Base-by-base conservation (phyloP, 30 jellyfish, hydroid and myxozoan species). In the Chironex yamaguchii region DNA sequence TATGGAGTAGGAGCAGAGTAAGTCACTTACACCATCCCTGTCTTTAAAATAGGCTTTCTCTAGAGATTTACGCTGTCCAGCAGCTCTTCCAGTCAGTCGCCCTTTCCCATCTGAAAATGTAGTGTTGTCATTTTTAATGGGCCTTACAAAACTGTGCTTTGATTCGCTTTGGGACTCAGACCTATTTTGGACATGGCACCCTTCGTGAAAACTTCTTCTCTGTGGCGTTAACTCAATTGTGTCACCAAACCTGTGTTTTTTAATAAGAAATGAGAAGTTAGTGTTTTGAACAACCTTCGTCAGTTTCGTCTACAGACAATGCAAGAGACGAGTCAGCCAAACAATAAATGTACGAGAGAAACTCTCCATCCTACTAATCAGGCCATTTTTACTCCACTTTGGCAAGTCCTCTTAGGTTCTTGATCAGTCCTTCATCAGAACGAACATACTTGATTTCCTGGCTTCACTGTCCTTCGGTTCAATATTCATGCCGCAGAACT, bases 41-140 rank as follows among this genome's bases (percentile, higher is more conserved):
- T 82, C 87, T 35, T 67, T 52, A 26, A 71, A 26, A 13, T 53
- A 58, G 17, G 92, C 82, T 42, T 83, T 87, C 50, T 93, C 98
- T 20, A 85, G 50, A 34, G 90, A 75, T 32, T 87, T 82, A 17
- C 98, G 76, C 64, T 93, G 94, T 1, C 72, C 86, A 22, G 95
- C 67, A 0, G 99, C 99, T 50, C 99, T 88, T 42, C 95, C 99
- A 4, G 99, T 94, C 24, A 94, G 86, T 32, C 99, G 72, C 29
- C 75, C 86, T 65, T 66, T 83, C 29, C 94, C 96, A 52, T 93
- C 98, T 54, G 28, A 34, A 24, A 65, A 22, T 22, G 88, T 22
- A 32, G 69, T 52, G n/a, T 78, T 68, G 52, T 30, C 65, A 32
- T 75, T 87, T 31, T 63, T 54, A 49, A 75, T 66, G 79, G 85